Conservation (phyloP, 1,140 invertebrate species). For the Drosophila ercepeae region DNA sequence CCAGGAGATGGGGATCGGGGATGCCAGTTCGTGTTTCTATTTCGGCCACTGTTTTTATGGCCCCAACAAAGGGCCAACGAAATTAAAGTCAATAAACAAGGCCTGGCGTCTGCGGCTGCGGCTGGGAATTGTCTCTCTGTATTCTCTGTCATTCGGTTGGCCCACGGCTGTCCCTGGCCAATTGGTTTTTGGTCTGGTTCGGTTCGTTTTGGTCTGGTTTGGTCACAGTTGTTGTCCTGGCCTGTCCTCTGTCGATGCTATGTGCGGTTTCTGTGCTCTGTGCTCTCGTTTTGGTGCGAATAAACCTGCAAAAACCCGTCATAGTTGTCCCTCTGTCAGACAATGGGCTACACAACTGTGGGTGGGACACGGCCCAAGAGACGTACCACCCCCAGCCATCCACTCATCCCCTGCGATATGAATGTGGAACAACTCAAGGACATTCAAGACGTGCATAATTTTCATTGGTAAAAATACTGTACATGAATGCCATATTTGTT, state of each 20-base stretch:
- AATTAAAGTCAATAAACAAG: constrained; percentile 81
- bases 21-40: constrained; percentile 26
- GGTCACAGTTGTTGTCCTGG: constrained; percentile 67
- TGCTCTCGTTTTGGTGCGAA: constrained; percentile 44
- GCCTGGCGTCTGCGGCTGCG: constrained; percentile 9
- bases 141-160: constrained; percentile 38
- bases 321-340: constrained; percentile 54
- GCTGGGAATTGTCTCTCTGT: constrained; percentile 37
- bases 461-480: constrained; percentile 71
- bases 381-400: no score
- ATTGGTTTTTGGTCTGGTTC: constrained; percentile 66
- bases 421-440: constrained; percentile 56
- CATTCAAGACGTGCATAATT: constrained; percentile 59
- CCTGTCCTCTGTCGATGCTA: background rate
- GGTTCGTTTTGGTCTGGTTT: constrained; percentile 68
- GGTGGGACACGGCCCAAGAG: constrained; percentile 44
- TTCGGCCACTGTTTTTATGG: constrained; percentile 58
- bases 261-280: constrained; percentile 27
- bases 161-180: constrained; percentile 43
- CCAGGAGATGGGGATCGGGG: background rate
- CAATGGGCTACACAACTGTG: constrained; percentile 64
- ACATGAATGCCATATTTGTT: constrained; percentile 48
- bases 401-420: constrained; percentile 9
- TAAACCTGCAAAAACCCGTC: constrained; percentile 67
- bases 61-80: constrained; percentile 58